Evolutionary conservation across 2,113 vertebrate genomes (phyloP).

Genomic region (Ptyas mucosa): DNA sequence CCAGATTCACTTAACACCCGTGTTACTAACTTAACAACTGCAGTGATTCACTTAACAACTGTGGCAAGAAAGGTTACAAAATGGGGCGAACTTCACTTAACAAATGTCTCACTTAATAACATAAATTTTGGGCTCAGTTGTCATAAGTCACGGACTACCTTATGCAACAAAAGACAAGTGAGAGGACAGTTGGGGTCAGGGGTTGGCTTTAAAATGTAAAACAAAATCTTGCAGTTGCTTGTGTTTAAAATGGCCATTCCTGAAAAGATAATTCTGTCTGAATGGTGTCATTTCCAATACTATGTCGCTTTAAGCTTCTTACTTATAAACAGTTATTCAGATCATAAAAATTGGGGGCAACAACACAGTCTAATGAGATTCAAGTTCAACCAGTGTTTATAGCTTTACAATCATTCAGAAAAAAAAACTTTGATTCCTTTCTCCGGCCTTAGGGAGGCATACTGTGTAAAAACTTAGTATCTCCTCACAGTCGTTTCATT

Average conservation of each 20-base stretch:
- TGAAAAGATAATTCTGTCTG: neutral
- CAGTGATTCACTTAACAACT: neutral
- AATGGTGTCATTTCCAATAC: neutral
- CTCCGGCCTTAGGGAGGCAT: neutral
- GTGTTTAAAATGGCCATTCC: neutral
- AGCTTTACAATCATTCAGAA: neutral
- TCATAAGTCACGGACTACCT: neutral
- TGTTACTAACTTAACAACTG: neutral
- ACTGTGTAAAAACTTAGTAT: neutral
- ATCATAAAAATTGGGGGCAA: neutral
- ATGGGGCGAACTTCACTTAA: neutral
- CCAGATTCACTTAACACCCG: neutral
- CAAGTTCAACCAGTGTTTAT: neutral
- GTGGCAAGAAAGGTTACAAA: neutral
- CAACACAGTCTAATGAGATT: neutral
- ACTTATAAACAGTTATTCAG: neutral
- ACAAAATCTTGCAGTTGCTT: neutral
- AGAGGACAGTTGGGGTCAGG: neutral
- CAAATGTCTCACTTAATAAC: neutral
- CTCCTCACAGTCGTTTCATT: neutral
- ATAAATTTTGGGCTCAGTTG: neutral
- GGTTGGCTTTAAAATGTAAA: neutral
- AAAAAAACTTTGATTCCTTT: neutral
- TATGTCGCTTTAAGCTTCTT: neutral
- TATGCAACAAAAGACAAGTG: neutral